These are phyloP conservation scores for Syrrhaptes paradoxus DNA, from an alignment of 2,113 vertebrate species.

Conservation along the genomic window DNA sequence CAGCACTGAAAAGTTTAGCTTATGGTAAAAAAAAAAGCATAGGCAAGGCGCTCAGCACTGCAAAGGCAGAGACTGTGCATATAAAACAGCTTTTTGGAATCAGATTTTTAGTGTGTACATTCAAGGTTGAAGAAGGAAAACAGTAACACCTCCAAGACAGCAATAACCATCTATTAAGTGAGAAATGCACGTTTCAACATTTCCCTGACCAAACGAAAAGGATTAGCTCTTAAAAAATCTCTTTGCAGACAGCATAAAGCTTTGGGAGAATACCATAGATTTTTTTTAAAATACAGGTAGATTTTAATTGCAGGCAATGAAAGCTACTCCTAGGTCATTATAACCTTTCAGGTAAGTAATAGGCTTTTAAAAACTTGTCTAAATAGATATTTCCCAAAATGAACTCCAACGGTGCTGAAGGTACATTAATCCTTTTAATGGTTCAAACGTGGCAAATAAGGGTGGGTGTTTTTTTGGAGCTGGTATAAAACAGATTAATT, in stretches of 20 bases:
- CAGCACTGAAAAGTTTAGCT: not conserved
- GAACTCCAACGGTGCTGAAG: not conserved
- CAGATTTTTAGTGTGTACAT: not conserved
- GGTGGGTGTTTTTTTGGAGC: not conserved
- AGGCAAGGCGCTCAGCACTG: not conserved
- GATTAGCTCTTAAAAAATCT: not conserved
- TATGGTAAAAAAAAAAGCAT: not conserved
- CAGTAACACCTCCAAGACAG: not conserved
- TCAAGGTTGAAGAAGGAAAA: not conserved
- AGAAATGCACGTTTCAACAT: not conserved
- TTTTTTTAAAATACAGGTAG: not conserved
- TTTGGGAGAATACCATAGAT: not conserved
- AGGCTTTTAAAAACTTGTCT: not conserved
- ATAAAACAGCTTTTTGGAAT: not conserved
- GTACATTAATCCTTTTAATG: not conserved
- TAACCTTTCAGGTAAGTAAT: not conserved
- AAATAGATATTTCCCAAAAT: not conserved
- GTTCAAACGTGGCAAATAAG: not conserved
- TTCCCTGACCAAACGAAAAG: not conserved
- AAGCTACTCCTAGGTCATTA: not conserved
- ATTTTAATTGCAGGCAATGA: conserved; percentile 5
- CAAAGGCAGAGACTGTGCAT: not conserved
- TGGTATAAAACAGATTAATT: not conserved
- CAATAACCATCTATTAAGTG: not conserved
- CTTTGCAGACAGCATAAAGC: not conserved